Evolutionary conservation across 2,888 invertebrate species (phyloP), one percentile per base, ranked within the genome.

Genomic region (Willowsia nigromaculata): DNA sequence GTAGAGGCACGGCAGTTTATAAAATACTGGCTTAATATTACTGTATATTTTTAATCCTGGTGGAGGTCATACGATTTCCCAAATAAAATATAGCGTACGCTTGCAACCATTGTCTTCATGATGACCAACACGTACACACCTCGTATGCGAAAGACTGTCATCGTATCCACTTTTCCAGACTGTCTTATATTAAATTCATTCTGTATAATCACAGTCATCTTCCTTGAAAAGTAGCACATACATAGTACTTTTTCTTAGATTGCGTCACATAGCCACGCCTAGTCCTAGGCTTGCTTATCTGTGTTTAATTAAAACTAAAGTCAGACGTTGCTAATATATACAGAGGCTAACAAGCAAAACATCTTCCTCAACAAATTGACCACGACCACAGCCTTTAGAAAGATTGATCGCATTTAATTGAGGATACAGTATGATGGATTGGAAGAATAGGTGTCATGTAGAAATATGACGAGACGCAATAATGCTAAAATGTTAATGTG

Each of bases 261-360:
- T 80, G 81, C 40, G 40, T 40, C 85, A 78, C 18, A 25, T 50
- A 37, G 40, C 65, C 86, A 86, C 86, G 86, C 81, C 86, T 86
- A 71, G 53, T 33, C 81, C 86, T 86, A 71, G 53, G 18, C 65
- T 59, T 22, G 25, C 9, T 59, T 59, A 59, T 59, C 59, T 59
- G 25, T 22, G 1, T 27, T 9, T 7, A 27, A 25, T 25, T 27
- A 59, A 59, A 7, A 59, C 59, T 9, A 62, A 59, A n/a, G n/a
- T n/a, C 27, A 59, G 59, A 37, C 37, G 9, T 37, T 37, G 9
- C 37, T 37, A 6, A 37, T 37, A 37, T 6, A 37, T 37, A 9
- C 37, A 6, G 37, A 37, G 4, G 15, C 11, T 11, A 13, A 9
- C 50, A 9, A 3, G 25, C 27, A 59, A 11, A 59, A 11, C n/a